Conservation (phyloP, 2,888 invertebrate genomes). For the Dolichomitus sp. region DNA sequence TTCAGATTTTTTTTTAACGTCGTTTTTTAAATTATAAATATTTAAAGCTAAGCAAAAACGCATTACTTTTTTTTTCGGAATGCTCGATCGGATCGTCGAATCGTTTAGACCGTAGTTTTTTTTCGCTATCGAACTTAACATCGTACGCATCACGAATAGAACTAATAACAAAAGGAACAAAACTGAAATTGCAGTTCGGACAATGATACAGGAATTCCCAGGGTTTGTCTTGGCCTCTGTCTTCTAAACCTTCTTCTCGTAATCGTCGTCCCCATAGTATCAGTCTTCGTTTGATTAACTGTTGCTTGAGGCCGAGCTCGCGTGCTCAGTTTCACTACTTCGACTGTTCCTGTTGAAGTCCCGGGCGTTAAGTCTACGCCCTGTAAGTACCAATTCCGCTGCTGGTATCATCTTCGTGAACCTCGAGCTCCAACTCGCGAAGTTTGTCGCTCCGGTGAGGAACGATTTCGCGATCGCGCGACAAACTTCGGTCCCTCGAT, state of each 20-base stretch:
- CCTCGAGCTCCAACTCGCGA: constrained; percentile 60
- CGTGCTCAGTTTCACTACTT: neutral
- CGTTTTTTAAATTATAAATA: too few species aligned
- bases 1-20: constrained; percentile 51
- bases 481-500: constrained; percentile 62
- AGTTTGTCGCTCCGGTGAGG: constrained; percentile 61
- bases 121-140: constrained; percentile 65
- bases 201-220: constrained; percentile 7
- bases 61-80: neutral
- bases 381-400: constrained; percentile 68
- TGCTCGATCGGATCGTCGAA: neutral
- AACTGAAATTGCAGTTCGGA: neutral
- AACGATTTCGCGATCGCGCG: constrained; percentile 64
- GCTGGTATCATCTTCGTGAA: constrained; percentile 63
- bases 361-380: constrained; percentile 59
- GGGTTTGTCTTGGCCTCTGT: neutral
- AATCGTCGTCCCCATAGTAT: constrained; percentile 1
- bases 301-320: constrained; percentile 12
- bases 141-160: constrained; percentile 12
- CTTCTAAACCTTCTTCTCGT: neutral
- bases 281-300: constrained; percentile 55
- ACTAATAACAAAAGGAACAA: neutral
- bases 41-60: too few species aligned
- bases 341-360: neutral
- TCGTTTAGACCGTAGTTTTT: constrained; percentile 35